Conservation (phyloP, 2,797 vertebrate species). For the Rhinella marina region DNA sequence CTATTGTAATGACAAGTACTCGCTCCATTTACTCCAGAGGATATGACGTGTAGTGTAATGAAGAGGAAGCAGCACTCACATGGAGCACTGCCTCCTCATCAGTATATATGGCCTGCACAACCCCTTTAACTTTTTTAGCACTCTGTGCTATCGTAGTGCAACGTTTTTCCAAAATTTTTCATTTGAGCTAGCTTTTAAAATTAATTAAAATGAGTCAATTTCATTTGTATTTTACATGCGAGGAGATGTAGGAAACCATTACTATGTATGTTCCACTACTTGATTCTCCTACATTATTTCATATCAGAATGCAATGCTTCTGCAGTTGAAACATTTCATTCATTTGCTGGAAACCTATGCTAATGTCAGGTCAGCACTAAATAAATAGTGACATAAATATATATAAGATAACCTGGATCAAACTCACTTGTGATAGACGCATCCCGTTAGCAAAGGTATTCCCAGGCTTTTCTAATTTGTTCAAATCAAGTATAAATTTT, state of each 20-base stretch:
- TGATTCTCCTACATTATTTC: background rate
- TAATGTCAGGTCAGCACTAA: slow-evolving; percentile 29
- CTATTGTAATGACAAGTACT: no score
- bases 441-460: slow-evolving; percentile 29
- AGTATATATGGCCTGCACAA: background rate
- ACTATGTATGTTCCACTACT: background rate
- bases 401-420: slow-evolving; percentile 9
- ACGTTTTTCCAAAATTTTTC: background rate
- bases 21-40: no score
- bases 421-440: slow-evolving; percentile 32
- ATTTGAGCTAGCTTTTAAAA: background rate
- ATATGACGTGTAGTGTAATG: no score
- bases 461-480: slow-evolving; percentile 34
- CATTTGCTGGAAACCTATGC: slow-evolving; percentile 40
- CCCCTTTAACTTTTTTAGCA: background rate
- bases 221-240: background rate
- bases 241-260: background rate
- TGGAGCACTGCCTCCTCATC: no score
- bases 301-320: slow-evolving; percentile 20
- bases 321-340: slow-evolving; percentile 17
- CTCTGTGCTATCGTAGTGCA: no score
- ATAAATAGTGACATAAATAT: slow-evolving; percentile 38
- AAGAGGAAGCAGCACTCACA: no score
- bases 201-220: background rate
- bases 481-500: slow-evolving; percentile 33